phyloP scores from a whole-genome alignment of 2,113 vertebrate species.

The Paramormyrops kingsleyae region DNA sequence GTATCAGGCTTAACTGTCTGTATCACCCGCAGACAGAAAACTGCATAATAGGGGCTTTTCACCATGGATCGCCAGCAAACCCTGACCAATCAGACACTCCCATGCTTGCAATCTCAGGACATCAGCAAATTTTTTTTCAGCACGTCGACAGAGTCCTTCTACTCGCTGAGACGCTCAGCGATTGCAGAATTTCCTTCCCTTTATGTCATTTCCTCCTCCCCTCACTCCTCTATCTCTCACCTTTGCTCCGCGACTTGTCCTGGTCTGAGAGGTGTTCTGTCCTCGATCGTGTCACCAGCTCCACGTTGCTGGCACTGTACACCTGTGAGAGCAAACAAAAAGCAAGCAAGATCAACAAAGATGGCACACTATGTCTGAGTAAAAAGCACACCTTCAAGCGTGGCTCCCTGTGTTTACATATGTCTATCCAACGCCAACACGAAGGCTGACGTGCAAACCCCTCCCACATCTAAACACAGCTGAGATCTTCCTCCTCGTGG shows the following conservation, averaged over 20 bases:
- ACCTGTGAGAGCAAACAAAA: constrained; percentile 45
- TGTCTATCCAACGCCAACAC: background rate
- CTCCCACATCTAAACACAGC: background rate
- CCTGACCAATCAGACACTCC: background rate
- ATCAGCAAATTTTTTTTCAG: background rate
- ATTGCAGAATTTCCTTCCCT: background rate
- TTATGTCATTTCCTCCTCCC: background rate
- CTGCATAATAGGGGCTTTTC: background rate
- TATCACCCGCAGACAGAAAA: background rate
- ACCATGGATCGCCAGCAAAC: background rate
- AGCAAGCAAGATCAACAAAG: background rate
- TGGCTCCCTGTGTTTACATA: background rate
- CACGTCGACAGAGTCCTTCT: background rate
- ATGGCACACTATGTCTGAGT: background rate
- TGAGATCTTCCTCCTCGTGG: background rate
- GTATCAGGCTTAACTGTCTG: background rate
- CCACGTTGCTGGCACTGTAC: constrained; percentile 70
- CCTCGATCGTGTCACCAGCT: constrained; percentile 68
- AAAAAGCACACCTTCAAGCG: background rate
- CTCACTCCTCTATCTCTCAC: constrained; percentile 29
- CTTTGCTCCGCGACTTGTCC: constrained; percentile 70
- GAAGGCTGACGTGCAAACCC: background rate
- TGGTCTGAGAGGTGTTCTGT: constrained; percentile 73
- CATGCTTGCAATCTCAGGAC: background rate
- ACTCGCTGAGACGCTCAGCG: background rate